A percentile compares a stretch with the other conserved stretches of the same genome.
Evolutionary conservation across 2,888 invertebrate species (phyloP).

Genomic region (Cephus runcator): DNA sequence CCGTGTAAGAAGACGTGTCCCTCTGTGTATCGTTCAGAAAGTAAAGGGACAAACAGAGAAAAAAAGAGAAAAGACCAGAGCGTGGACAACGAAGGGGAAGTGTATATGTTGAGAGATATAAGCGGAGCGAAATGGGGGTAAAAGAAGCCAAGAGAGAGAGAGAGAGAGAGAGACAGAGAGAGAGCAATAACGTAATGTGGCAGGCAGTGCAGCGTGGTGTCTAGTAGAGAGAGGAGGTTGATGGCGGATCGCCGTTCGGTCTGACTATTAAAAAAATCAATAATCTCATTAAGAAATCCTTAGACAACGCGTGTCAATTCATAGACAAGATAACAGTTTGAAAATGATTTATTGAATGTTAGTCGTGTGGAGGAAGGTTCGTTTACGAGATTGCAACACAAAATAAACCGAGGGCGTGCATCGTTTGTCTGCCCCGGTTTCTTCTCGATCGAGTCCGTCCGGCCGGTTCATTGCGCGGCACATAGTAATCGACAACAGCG

Average conservation of each 20-base stretch:
- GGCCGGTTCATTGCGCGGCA: neutral
- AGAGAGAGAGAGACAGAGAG: neutral
- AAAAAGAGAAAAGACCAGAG: neutral
- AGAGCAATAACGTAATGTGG: slow-evolving; percentile 5
- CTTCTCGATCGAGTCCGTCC: neutral
- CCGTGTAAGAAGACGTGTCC: neutral
- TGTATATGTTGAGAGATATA: neutral
- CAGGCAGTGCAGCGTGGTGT: slow-evolving; percentile 2
- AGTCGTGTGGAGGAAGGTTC: neutral
- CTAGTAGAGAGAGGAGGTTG: slow-evolving; percentile 2
- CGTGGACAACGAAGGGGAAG: neutral
- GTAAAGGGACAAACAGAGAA: neutral
- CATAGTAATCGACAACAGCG: neutral
- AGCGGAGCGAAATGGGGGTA: neutral
- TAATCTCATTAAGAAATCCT: slow-evolving; percentile 37
- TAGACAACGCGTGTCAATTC: neutral
- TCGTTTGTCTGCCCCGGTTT: neutral
- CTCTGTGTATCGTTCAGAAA: neutral
- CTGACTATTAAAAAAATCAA: slow-evolving; percentile 31
- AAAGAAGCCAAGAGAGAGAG: slow-evolving; percentile 2
- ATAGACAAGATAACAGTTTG: neutral
- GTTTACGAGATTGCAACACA: neutral
- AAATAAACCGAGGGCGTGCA: neutral
- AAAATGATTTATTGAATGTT: neutral
- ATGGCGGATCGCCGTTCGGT: slow-evolving; percentile 6